Evolutionary conservation across 92 coral and sea anemone species (phyloP).

Genomic region (Meandrina meandrites): DNA sequence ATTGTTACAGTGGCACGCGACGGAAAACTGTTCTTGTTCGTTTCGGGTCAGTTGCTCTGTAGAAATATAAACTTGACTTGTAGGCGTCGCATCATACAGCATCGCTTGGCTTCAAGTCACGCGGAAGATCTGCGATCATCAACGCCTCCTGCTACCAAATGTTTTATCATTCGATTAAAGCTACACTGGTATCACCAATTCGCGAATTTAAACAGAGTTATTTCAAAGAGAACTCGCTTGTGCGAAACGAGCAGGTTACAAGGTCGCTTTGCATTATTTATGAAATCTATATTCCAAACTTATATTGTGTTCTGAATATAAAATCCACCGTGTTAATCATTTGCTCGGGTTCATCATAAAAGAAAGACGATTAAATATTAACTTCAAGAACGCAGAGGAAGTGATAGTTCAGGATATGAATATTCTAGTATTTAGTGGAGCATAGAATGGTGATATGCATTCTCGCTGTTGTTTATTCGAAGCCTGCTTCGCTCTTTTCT

Average conservation of each 20-base stretch:
- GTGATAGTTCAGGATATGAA: conserved; percentile 45
- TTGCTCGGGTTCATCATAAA: conserved; percentile 80
- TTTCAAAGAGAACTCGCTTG: conserved; percentile 7
- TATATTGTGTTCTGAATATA: conserved; percentile 69
- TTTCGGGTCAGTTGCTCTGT: conserved; percentile 22
- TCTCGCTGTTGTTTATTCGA: conserved; percentile 5
- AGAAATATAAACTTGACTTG: conserved; percentile 5
- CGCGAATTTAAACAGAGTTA: background rate
- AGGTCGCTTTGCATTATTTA: conserved; percentile 83
- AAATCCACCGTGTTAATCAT: conserved; percentile 82
- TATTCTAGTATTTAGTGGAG: conserved; percentile 16
- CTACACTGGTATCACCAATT: background rate
- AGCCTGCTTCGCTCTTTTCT: conserved; percentile 3
- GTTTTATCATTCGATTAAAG: background rate
- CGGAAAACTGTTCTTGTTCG: conserved; percentile 24
- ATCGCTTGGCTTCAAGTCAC: conserved; percentile 1
- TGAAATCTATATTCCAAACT: conserved; percentile 70
- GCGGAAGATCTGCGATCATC: conserved; percentile 15
- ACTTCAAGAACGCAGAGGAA: conserved; percentile 67
- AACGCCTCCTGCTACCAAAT: background rate
- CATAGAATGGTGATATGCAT: background rate
- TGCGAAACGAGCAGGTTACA: conserved; percentile 23
- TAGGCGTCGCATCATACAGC: background rate
- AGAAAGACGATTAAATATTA: conserved; percentile 85
- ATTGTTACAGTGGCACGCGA: conserved; percentile 67